A percentile compares a stretch with the other conserved stretches of the same genome.
Conservation (phyloP, 2,888 invertebrate genomes). For the Cordilura impudica region DNA sequence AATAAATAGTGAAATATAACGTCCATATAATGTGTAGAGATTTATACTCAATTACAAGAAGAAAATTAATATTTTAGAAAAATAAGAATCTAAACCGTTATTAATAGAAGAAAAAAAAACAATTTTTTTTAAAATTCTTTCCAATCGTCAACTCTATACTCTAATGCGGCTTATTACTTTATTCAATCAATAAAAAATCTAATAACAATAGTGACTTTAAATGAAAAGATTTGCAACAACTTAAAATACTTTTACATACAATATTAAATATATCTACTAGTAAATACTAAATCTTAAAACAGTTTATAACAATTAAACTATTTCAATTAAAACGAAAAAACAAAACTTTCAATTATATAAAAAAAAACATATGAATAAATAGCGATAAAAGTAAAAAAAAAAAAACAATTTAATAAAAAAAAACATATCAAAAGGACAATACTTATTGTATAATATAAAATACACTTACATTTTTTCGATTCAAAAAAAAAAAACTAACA, state of each 20-base stretch:
- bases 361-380: conserved; percentile 70
- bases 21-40: conserved; percentile 57
- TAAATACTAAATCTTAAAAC: neutral
- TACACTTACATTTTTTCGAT: conserved; percentile 46
- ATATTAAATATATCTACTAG: neutral
- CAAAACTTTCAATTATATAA: conserved; percentile 69
- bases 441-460: conserved; percentile 73
- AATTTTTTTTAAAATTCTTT: conserved; percentile 8
- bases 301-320: neutral
- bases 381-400: conserved; percentile 11
- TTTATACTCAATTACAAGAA: conserved; percentile 36
- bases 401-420: conserved; percentile 30
- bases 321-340: neutral
- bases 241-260: neutral
- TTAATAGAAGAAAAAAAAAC: neutral
- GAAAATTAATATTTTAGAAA: conserved; percentile 30
- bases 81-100: neutral
- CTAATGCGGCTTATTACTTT: conserved; percentile 53
- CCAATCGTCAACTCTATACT: conserved; percentile 28
- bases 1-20: conserved; percentile 57
- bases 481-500: neutral
- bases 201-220: conserved; percentile 13
- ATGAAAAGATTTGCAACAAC: neutral
- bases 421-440: conserved; percentile 78
- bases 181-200: conserved; percentile 24